Evolutionary conservation across 2,888 invertebrate genomes (phyloP).

Genomic region (Ophion obscuratus): DNA sequence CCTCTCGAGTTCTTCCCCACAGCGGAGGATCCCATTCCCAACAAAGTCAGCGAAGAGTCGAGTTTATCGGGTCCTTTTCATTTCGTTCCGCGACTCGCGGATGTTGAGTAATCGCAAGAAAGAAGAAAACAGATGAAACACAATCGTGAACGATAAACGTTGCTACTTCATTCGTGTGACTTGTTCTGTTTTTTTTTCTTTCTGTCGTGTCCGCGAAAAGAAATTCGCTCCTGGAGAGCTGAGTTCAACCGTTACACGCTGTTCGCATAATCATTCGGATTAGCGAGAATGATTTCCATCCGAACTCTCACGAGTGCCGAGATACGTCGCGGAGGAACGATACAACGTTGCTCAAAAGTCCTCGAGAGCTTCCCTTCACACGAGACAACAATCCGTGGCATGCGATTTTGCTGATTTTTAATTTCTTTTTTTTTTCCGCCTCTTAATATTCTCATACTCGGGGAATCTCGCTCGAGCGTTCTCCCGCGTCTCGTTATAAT

Average conservation of each 20-base stretch:
- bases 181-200: background rate
- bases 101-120: background rate
- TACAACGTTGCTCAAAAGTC: constrained; percentile 27
- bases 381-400: constrained; percentile 59
- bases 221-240: constrained; percentile 1
- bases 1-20: constrained; percentile 31
- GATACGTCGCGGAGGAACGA: constrained; percentile 13
- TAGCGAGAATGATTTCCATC: constrained; percentile 14
- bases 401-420: constrained; percentile 52
- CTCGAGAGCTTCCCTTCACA: constrained; percentile 61
- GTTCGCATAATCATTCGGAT: constrained; percentile 16
- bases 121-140: constrained; percentile 9
- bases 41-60: constrained; percentile 52
- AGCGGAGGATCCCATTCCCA: constrained; percentile 13
- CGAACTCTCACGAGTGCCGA: constrained; percentile 2
- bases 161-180: constrained; percentile 1
- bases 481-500: constrained; percentile 1
- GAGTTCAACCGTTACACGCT: background rate
- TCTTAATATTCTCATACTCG: background rate
- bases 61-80: constrained; percentile 50
- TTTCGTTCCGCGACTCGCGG: background rate
- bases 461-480: constrained; percentile 38
- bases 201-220: constrained; percentile 35
- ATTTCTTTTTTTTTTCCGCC: constrained; percentile 8
- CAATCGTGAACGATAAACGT: constrained; percentile 15